Evolutionary conservation across 2,113 vertebrate species (phyloP).

Genomic region (Progne subis): DNA sequence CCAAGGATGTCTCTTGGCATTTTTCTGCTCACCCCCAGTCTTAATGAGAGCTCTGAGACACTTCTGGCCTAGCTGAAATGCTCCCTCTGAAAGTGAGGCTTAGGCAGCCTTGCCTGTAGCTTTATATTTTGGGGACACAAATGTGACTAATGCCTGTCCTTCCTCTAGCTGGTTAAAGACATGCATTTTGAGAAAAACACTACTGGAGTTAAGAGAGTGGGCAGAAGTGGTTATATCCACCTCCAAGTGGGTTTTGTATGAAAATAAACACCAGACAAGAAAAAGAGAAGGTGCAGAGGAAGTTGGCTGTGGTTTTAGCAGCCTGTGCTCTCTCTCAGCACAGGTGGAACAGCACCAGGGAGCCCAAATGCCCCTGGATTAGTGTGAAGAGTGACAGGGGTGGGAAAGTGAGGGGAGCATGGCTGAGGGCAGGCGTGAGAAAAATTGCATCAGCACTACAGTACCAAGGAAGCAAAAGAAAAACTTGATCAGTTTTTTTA

Average conservation of each 20-base stretch:
- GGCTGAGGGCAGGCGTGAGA: background rate
- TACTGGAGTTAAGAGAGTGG: background rate
- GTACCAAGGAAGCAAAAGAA: background rate
- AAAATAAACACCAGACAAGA: background rate
- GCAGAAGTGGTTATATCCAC: background rate
- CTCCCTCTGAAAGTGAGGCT: background rate
- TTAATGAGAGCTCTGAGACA: background rate
- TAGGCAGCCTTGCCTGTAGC: background rate
- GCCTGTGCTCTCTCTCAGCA: background rate
- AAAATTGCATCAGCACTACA: background rate
- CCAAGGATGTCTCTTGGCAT: background rate
- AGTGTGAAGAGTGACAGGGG: background rate
- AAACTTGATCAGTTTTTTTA: background rate
- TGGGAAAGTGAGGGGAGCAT: background rate
- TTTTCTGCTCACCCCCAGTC: background rate
- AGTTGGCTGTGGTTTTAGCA: background rate
- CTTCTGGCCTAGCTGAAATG: background rate
- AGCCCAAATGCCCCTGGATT: background rate
- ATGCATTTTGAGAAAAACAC: background rate
- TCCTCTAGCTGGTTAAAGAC: background rate
- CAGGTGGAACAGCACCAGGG: background rate
- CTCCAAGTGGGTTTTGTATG: background rate
- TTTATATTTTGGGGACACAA: background rate
- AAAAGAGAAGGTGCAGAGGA: background rate
- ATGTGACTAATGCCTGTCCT: background rate